Evolutionary conservation across 2,888 invertebrate species (phyloP).

Genomic region (Leucophora obtusa): DNA sequence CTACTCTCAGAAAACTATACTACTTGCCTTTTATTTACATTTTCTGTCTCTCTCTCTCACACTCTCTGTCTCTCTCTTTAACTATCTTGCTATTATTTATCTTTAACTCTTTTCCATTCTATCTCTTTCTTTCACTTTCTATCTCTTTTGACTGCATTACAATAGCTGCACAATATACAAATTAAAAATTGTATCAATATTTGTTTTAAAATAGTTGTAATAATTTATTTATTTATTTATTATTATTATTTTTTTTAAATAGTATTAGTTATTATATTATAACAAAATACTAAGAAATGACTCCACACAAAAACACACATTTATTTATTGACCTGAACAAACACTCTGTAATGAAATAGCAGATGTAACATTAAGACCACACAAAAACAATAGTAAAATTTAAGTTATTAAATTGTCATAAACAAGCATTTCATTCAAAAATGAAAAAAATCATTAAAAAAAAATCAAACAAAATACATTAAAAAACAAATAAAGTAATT

Average conservation of each 20-base stretch:
- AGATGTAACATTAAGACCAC: slow-evolving; percentile 34
- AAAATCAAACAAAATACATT: slow-evolving; percentile 63
- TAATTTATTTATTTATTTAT: slow-evolving; percentile 63
- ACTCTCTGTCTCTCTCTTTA: neutral
- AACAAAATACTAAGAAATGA: slow-evolving; percentile 58
- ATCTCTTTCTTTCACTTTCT: slow-evolving; percentile 20
- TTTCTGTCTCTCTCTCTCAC: no score
- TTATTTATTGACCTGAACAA: slow-evolving; percentile 50
- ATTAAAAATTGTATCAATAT: slow-evolving; percentile 57
- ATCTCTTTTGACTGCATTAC: slow-evolving; percentile 40
- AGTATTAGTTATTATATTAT: slow-evolving; percentile 59
- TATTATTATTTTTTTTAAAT: slow-evolving; percentile 48
- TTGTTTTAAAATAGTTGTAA: slow-evolving; percentile 65
- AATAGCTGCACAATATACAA: slow-evolving; percentile 52
- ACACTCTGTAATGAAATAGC: slow-evolving; percentile 56
- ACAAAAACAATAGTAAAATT: slow-evolving; percentile 67
- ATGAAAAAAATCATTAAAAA: slow-evolving; percentile 72
- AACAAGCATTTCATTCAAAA: slow-evolving; percentile 76
- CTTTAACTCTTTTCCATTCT: slow-evolving; percentile 14
- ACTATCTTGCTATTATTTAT: neutral
- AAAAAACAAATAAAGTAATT: slow-evolving; percentile 67
- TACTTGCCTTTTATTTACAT: no score
- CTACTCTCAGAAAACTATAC: no score
- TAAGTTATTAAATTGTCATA: slow-evolving; percentile 73
- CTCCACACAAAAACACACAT: slow-evolving; percentile 58